Evolutionary conservation across 2,113 vertebrate genomes (phyloP).

Genomic region (Oreochromis aureus): DNA sequence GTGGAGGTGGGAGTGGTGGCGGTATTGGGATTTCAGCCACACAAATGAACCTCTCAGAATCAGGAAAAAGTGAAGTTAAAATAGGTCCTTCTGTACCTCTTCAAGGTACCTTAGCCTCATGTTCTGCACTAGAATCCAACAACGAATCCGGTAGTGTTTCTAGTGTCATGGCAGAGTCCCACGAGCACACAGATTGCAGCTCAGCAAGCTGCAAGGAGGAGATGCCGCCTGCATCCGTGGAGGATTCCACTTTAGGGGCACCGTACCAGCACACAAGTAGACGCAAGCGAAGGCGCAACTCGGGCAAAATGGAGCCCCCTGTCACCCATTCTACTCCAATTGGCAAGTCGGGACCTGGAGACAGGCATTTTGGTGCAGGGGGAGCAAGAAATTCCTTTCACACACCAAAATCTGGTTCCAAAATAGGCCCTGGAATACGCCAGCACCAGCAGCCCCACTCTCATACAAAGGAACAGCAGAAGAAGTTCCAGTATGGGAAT

Average conservation of each 20-base stretch:
- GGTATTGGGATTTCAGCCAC: slow-evolving; percentile 41
- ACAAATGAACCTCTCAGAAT: slow-evolving; percentile 39
- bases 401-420: slow-evolving; percentile 42
- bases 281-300: slow-evolving; percentile 83
- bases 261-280: slow-evolving; percentile 57
- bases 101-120: slow-evolving; percentile 2
- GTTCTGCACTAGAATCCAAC: slow-evolving; percentile 60
- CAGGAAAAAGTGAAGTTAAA: slow-evolving; percentile 57
- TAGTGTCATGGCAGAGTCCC: slow-evolving; percentile 34
- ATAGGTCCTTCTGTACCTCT: neutral
- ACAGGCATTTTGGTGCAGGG: slow-evolving; percentile 4
- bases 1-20: neutral
- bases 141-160: slow-evolving; percentile 64
- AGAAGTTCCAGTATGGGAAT: slow-evolving; percentile 88
- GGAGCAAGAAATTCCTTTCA: slow-evolving; percentile 31
- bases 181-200: slow-evolving; percentile 69
- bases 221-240: slow-evolving; percentile 56
- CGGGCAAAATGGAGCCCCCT: slow-evolving; percentile 77
- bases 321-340: slow-evolving; percentile 29
- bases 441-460: slow-evolving; percentile 40
- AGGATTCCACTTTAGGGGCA: slow-evolving; percentile 57
- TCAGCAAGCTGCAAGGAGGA: slow-evolving; percentile 73
- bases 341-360: slow-evolving; percentile 25
- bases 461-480: slow-evolving; percentile 39
- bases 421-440: slow-evolving; percentile 27